These are phyloP conservation scores for Phylloscopus collybita DNA, from an alignment of 2,797 vertebrate species.

Conservation along the genomic window DNA sequence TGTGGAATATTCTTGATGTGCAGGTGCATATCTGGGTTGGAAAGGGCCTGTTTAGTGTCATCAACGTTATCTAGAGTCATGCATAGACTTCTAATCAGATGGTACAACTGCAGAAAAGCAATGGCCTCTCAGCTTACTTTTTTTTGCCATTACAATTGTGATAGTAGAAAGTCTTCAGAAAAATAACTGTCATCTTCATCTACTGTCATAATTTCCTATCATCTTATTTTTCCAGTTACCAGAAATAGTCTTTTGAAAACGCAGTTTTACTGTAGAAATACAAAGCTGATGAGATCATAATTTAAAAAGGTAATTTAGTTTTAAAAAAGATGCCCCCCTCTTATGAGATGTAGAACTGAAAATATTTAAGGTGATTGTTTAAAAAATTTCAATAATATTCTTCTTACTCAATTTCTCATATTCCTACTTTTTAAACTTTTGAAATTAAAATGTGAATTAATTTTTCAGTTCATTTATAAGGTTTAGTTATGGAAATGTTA, in stretches of 20 bases:
- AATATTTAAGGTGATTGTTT: background rate
- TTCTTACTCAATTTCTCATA: background rate
- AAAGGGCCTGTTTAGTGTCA: background rate
- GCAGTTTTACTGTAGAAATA: background rate
- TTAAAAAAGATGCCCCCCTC: background rate
- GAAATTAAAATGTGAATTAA: background rate
- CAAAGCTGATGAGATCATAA: background rate
- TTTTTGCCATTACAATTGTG: background rate
- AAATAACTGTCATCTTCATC: background rate
- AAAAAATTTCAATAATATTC: background rate
- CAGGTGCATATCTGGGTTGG: background rate
- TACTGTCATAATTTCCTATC: background rate
- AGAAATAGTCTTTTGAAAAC: background rate
- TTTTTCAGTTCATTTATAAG: background rate
- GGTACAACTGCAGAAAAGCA: background rate
- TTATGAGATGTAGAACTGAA: background rate
- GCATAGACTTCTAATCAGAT: background rate
- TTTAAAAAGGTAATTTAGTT: background rate
- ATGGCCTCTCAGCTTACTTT: background rate
- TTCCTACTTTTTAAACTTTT: background rate
- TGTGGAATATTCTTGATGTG: background rate
- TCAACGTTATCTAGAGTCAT: rapidly evolving
- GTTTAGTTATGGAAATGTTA: background rate
- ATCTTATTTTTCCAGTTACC: background rate
- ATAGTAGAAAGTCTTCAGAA: background rate